Percentiles rank a stretch among this genome's conserved stretches.
phyloP scores from a whole-genome alignment of 2,888 invertebrate genomes.

The Macrosiphum euphorbiae region DNA sequence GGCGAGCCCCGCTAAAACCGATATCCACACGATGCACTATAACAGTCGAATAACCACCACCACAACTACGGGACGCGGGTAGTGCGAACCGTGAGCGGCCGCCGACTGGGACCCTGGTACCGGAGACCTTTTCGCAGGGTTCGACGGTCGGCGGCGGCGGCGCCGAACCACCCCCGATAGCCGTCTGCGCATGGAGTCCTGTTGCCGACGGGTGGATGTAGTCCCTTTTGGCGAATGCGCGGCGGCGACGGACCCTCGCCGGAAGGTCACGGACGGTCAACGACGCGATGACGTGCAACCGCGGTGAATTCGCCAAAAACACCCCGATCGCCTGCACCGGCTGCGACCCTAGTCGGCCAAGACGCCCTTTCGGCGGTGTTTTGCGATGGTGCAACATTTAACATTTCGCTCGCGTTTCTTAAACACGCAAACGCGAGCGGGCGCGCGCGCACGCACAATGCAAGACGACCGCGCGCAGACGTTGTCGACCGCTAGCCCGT shows the following conservation, averaged over 20 bases:
- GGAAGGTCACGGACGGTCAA: neutral
- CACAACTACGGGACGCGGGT: neutral
- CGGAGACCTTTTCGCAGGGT: slow-evolving; percentile 61
- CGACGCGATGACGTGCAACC: neutral
- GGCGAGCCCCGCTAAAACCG: too few species aligned
- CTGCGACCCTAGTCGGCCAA: slow-evolving; percentile 58
- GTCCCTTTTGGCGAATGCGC: slow-evolving; percentile 45
- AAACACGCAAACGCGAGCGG: neutral
- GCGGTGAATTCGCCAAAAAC: neutral
- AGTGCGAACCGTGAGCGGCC: neutral
- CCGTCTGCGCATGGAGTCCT: slow-evolving; percentile 8
- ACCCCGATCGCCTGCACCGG: neutral
- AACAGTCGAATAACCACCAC: too few species aligned
- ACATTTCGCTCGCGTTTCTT: slow-evolving; percentile 10
- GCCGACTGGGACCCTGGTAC: slow-evolving; percentile 51
- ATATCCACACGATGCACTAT: too few species aligned
- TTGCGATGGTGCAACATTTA: slow-evolving; percentile 60
- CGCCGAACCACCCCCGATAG: neutral
- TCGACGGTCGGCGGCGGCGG: neutral
- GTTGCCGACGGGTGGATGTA: slow-evolving; percentile 17
- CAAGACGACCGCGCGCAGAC: neutral
- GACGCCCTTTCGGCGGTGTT: slow-evolving; percentile 52
- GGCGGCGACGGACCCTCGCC: neutral
- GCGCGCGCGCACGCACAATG: neutral
- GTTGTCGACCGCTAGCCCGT: neutral